Conservation (phyloP, 2,113 vertebrate genomes). For the Zosterops japonicus region DNA sequence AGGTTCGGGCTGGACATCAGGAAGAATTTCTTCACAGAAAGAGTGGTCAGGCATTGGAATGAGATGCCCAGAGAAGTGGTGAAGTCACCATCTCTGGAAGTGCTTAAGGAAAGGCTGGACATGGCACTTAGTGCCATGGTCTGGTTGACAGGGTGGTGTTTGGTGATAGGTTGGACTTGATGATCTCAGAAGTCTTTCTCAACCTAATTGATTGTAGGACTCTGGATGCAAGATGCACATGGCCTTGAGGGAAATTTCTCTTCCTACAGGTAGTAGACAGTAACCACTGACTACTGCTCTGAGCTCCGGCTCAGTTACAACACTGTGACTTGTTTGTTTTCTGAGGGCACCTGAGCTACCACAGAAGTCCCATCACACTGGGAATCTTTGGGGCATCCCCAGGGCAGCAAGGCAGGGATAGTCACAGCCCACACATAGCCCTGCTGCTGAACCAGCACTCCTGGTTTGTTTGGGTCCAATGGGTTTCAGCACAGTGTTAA, state of each 20-base stretch:
- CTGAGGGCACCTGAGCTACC: no score
- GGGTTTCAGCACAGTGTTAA: not conserved
- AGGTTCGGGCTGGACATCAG: not conserved
- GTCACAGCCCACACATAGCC: no score
- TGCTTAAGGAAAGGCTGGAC: not conserved
- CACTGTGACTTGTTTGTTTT: not conserved
- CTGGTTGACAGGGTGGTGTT: not conserved
- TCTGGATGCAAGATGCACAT: not conserved
- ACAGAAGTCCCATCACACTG: no score
- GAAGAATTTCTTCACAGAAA: not conserved
- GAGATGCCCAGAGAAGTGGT: not conserved
- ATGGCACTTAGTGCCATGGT: not conserved
- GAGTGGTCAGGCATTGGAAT: no score
- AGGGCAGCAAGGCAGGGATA: accelerated
- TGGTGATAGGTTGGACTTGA: not conserved
- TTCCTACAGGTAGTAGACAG: not conserved
- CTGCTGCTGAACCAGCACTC: accelerated
- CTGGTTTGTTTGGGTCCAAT: not conserved
- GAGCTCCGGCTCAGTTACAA: not conserved
- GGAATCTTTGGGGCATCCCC: not conserved
- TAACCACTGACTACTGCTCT: not conserved
- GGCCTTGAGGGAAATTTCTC: not conserved
- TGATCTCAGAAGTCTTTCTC: not conserved
- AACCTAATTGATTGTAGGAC: not conserved
- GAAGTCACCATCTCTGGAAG: not conserved